Evolutionary conservation across 2,113 vertebrate genomes (phyloP).

Genomic region (Takifugu flavidus): DNA sequence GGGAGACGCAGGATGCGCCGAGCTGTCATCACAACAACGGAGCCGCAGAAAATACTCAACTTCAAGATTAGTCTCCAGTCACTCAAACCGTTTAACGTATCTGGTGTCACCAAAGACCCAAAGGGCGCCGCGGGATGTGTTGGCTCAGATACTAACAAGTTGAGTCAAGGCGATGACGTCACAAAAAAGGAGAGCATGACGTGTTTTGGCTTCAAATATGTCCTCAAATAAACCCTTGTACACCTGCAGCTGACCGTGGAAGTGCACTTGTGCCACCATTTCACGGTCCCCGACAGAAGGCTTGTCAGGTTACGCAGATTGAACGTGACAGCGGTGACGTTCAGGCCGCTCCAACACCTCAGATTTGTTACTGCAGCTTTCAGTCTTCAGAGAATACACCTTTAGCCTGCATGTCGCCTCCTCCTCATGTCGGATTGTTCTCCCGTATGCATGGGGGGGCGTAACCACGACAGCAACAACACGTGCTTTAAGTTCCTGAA

Average conservation of each 20-base stretch:
- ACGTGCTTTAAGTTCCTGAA: not conserved
- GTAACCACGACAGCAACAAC: no score
- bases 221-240: not conserved
- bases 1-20: conserved; percentile 53
- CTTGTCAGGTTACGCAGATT: conserved; percentile 51
- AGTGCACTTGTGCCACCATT: conserved; percentile 46
- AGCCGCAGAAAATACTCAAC: not conserved
- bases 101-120: no score
- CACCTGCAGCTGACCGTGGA: conserved; percentile 15
- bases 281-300: conserved; percentile 38
- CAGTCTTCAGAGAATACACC: not conserved
- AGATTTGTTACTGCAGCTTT: not conserved
- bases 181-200: no score
- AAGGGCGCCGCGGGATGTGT: no score
- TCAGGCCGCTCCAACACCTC: not conserved
- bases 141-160: no score
- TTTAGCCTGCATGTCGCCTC: not conserved
- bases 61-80: not conserved
- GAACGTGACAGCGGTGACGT: conserved; percentile 9
- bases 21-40: conserved; percentile 42
- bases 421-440: not conserved
- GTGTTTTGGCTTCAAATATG: no score
- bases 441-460: no score
- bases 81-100: no score
- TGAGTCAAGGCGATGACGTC: no score